These are phyloP conservation scores for Prunella fulvescens DNA, from an alignment of 2,113 vertebrate species.

Conservation along the genomic window DNA sequence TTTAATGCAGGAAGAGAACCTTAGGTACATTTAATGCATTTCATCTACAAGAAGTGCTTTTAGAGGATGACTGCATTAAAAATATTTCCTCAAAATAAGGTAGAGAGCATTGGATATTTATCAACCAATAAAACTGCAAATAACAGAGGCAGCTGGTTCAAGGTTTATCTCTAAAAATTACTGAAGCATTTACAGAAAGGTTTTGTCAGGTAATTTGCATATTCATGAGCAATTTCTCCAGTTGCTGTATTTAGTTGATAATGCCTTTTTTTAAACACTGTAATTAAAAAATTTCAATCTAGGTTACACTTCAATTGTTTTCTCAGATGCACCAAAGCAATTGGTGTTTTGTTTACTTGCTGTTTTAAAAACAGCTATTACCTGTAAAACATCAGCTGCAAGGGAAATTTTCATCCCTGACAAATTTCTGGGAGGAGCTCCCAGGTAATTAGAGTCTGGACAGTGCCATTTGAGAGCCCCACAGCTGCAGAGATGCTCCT, in stretches of 20 bases:
- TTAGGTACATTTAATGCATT: neutral
- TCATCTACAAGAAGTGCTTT: neutral
- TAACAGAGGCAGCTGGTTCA: neutral
- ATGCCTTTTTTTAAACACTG: conserved; percentile 29
- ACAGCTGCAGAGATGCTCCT: neutral
- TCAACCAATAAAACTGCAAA: conserved; percentile 7
- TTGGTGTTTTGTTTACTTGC: neutral
- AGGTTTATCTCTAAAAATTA: conserved; percentile 51
- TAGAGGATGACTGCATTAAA: neutral
- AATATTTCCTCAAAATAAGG: neutral
- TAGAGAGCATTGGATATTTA: neutral
- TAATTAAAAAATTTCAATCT: conserved; percentile 19
- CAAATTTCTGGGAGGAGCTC: neutral
- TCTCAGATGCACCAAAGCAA: neutral
- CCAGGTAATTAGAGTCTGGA: neutral
- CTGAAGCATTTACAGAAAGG: conserved; percentile 11
- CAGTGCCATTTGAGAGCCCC: neutral
- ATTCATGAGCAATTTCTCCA: conserved; percentile 37
- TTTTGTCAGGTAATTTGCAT: conserved; percentile 46
- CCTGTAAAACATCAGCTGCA: neutral
- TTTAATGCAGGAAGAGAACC: neutral
- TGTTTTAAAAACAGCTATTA: neutral
- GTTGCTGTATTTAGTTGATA: conserved; percentile 50
- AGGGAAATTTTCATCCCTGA: neutral
- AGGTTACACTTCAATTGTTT: neutral